phyloP scores from a whole-genome alignment of 2,797 vertebrate genomes.

The Nyctibius grandis region DNA sequence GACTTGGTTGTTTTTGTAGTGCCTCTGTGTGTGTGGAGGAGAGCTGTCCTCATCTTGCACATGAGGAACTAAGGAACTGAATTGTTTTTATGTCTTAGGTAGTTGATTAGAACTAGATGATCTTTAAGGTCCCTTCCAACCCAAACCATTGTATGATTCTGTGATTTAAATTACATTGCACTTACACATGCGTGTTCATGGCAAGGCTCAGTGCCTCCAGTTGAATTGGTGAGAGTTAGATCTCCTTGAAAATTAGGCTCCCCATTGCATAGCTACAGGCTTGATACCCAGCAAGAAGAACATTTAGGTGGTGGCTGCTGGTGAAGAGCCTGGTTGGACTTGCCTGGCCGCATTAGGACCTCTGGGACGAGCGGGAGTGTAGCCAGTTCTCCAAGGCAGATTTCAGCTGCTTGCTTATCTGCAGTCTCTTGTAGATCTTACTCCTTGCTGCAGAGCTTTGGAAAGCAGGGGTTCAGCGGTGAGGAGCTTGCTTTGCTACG shows the following conservation, averaged over 20 bases:
- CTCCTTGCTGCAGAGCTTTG: background rate
- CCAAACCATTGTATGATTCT: background rate
- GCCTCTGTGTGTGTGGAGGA: background rate
- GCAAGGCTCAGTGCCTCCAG: background rate
- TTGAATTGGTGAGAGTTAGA: background rate
- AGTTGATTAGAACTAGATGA: background rate
- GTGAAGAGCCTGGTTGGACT: background rate
- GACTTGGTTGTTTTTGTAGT: background rate
- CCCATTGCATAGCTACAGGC: background rate
- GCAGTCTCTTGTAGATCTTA: background rate
- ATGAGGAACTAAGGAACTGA: background rate
- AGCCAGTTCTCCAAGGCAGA: background rate
- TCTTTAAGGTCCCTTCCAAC: background rate
- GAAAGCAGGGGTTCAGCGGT: background rate
- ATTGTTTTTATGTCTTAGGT: background rate
- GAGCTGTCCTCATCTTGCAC: background rate
- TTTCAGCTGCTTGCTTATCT: background rate
- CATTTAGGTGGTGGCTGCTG: background rate
- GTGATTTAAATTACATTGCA: background rate
- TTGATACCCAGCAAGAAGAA: background rate
- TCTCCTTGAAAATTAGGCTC: background rate
- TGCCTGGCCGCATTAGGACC: background rate
- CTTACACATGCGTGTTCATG: accelerated
- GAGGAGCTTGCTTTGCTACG: background rate
- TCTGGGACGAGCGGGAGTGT: background rate